A percentile compares a stretch with the other conserved stretches of the same genome.
Conservation (phyloP, 2,797 vertebrate species). For the Odontamblyopus lacepedii region DNA sequence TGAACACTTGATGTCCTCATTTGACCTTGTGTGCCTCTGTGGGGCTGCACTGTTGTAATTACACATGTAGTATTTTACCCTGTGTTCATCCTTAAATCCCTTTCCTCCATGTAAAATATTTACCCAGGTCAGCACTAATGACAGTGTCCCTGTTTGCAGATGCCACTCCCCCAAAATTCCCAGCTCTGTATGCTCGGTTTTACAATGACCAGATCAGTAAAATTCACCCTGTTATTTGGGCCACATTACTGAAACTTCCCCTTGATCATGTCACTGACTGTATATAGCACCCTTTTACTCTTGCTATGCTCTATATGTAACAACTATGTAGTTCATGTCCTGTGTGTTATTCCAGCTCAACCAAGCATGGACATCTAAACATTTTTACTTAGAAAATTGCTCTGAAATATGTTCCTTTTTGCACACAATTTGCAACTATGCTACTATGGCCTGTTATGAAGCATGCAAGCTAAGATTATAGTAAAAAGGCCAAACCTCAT, state of each 20-base stretch:
- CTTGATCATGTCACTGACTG: slow-evolving; percentile 46
- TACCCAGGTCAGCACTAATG: slow-evolving; percentile 60
- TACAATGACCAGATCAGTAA: slow-evolving; percentile 38
- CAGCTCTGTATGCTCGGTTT: slow-evolving; percentile 21
- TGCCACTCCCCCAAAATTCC: slow-evolving; percentile 21
- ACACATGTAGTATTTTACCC: slow-evolving; percentile 31
- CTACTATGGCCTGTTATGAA: slow-evolving; percentile 23
- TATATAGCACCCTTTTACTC: slow-evolving; percentile 42
- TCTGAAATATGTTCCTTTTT: slow-evolving; percentile 27
- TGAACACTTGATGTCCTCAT: slow-evolving; percentile 25
- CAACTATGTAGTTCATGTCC: slow-evolving; percentile 29
- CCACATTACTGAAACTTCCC: slow-evolving; percentile 24
- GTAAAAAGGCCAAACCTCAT: slow-evolving; percentile 47
- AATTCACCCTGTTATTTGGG: slow-evolving; percentile 56
- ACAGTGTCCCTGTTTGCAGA: slow-evolving; percentile 34
- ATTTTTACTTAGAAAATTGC: slow-evolving; percentile 32
- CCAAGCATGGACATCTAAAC: slow-evolving; percentile 36
- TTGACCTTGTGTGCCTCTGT: slow-evolving; percentile 19
- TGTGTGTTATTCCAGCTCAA: slow-evolving; percentile 57
- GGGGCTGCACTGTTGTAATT: not conserved
- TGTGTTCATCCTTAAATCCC: slow-evolving; percentile 36
- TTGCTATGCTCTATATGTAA: slow-evolving; percentile 23
- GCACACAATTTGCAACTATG: slow-evolving; percentile 47
- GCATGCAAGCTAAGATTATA: slow-evolving; percentile 32
- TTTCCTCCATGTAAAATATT: slow-evolving; percentile 61